Evolutionary conservation across 2,113 vertebrate species (phyloP).

Genomic region (Amia ocellicauda): DNA sequence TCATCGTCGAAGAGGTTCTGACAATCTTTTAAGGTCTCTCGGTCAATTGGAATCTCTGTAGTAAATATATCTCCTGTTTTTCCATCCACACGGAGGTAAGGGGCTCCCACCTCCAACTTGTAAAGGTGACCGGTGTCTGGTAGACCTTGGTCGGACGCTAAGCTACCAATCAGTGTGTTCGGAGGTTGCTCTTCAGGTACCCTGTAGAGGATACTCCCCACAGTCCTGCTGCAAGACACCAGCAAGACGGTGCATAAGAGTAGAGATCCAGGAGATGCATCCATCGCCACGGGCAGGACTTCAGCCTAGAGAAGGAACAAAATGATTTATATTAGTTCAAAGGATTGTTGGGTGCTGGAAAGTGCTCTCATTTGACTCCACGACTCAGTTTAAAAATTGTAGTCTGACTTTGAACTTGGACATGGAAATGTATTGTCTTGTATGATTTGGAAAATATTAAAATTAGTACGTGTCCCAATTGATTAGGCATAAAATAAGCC

Average conservation of each 20-base stretch:
- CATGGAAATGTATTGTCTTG: too few species aligned
- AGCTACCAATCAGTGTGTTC: conserved; percentile 87
- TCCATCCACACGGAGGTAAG: conserved; percentile 88
- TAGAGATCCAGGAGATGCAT: conserved; percentile 38
- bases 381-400: too few species aligned
- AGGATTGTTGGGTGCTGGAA: too few species aligned
- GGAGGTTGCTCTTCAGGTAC: conserved; percentile 89
- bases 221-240: conserved; percentile 25
- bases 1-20: conserved; percentile 79
- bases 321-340: too few species aligned
- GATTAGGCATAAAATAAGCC: too few species aligned
- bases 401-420: too few species aligned
- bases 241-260: conserved; percentile 40
- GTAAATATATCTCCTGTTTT: conserved; percentile 96
- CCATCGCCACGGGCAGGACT: conserved; percentile 45
- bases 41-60: conserved; percentile 87
- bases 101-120: conserved; percentile 90
- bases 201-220: conserved; percentile 70
- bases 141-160: conserved; percentile 84
- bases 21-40: conserved; percentile 85
- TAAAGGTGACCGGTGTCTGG: conserved; percentile 89
- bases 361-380: too few species aligned
- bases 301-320: conserved; percentile 27
- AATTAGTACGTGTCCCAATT: too few species aligned
- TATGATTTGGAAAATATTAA: too few species aligned